Base-by-base conservation (phyloP, 2,113 vertebrate genomes). In the Centropristis striata region DNA sequence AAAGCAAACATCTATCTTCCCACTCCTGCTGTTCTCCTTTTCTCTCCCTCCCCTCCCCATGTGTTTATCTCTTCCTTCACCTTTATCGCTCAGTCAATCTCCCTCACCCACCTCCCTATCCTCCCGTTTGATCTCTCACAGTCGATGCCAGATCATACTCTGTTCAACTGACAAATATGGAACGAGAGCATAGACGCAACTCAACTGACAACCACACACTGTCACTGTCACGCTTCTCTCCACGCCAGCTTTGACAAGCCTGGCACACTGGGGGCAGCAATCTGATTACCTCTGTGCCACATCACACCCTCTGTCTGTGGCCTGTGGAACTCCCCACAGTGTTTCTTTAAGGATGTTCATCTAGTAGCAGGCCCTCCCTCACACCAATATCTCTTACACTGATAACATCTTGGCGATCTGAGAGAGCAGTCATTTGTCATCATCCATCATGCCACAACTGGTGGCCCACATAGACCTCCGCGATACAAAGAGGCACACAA, bases 181-280 rank as follows among this genome's bases (percentile, higher is more conserved):
- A 84, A 74, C 39, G 32, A 28, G 32, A 65, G 58, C 78, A 84
- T 27, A 68, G 63, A 80, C 37, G 41, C 59, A 53, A 28, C 46
- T 53, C 44, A 23, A 37, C 54, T 53, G 80, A 66, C 41, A 39
- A 75, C 63, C 63, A 60, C 59, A 78, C 60, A 27, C 70, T 82
- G 75, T 76, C 77, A 47, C 16, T 23, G 71, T 65, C 46, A 47
- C n/a, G 53, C 25, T 55, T 74, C 64, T 85, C 81, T 86, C 63
- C 46, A 60, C 37, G 37, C 44, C 21, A 15, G 42, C 64, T 63
- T 50, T 59, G 79, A 87, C 81, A 68, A 41, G 70, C 14, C 49
- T 71, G 86, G 81, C 80, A 70, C 72, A 53, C 61, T n/a, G 50
- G 41, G 57, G 59, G 57, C 67, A 65, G 66, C 23, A 42, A 77